These are phyloP conservation scores for Drosophila pectinifera DNA, from an alignment of 1,140 invertebrate species.

Conservation along the genomic window DNA sequence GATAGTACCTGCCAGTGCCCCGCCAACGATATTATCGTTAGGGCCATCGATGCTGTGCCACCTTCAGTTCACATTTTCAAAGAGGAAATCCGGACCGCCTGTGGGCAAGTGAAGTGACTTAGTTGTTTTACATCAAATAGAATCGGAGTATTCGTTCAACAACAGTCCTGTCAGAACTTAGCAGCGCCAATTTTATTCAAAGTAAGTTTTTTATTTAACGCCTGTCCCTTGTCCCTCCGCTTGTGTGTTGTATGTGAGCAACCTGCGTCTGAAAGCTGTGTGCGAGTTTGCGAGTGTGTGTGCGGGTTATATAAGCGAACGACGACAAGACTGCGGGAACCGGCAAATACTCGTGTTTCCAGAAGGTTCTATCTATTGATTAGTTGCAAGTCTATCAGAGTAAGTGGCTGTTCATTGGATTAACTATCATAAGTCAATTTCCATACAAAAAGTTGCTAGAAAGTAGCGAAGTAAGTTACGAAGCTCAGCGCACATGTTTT, in stretches of 20 bases:
- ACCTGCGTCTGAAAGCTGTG: constrained; percentile 22
- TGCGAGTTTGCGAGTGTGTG: constrained; percentile 17
- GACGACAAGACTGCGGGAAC: constrained; percentile 23
- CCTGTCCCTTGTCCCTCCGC: too few relatives aligned
- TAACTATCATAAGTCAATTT: neutral
- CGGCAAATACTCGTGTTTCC: constrained; percentile 50
- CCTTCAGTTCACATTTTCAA: constrained; percentile 34
- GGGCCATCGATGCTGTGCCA: too few relatives aligned
- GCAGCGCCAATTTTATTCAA: constrained; percentile 46
- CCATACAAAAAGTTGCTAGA: neutral
- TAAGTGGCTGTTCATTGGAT: neutral
- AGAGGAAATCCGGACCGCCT: constrained; percentile 43
- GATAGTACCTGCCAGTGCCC: too few relatives aligned
- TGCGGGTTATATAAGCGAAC: constrained; percentile 58
- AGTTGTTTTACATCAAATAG: constrained; percentile 66
- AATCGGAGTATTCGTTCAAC: constrained; percentile 44
- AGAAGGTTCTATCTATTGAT: constrained; percentile 57
- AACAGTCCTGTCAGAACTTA: constrained; percentile 30
- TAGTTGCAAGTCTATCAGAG: neutral
- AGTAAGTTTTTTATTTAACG: constrained; percentile 43
- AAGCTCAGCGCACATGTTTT: constrained; percentile 66
- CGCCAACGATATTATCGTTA: too few relatives aligned
- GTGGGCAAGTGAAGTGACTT: constrained; percentile 61
- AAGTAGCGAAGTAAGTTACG: constrained; percentile 15
- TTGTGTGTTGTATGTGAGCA: neutral